These are phyloP conservation scores for Dendrolimus houi DNA, from an alignment of 2,888 invertebrate species.

Conservation along the genomic window DNA sequence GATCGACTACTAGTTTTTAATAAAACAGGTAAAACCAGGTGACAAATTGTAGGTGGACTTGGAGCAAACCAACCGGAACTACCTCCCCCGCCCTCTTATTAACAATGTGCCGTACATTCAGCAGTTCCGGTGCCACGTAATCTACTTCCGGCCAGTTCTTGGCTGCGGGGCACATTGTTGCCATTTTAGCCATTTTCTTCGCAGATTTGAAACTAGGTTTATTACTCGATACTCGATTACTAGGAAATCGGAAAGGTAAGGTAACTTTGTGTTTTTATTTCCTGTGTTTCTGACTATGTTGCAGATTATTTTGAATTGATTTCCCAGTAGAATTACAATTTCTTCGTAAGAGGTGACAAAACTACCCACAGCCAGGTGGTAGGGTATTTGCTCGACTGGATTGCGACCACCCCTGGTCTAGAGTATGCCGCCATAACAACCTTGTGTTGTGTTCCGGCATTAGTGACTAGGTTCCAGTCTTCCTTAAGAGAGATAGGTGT, in stretches of 20 bases:
- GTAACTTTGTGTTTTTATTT: background rate
- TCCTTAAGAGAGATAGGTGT: too few species aligned
- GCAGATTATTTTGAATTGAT: too few species aligned
- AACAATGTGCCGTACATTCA: slow-evolving; percentile 50
- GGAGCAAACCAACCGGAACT: background rate
- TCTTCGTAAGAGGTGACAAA: too few species aligned
- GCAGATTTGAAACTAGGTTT: background rate
- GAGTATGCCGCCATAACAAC: too few species aligned
- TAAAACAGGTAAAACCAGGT: background rate
- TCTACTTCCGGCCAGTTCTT: slow-evolving; percentile 37
- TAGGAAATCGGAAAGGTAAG: background rate
- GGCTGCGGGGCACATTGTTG: slow-evolving; percentile 14
- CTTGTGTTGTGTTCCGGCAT: too few species aligned
- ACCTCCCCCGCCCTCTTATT: slow-evolving; percentile 32
- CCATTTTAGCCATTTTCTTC: slow-evolving; percentile 5
- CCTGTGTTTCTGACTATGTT: background rate
- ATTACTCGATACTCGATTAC: background rate
- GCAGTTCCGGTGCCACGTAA: slow-evolving; percentile 39
- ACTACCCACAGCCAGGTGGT: too few species aligned
- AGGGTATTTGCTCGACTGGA: too few species aligned
- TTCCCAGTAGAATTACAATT: too few species aligned
- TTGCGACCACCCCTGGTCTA: too few species aligned
- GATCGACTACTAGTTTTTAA: too few species aligned
- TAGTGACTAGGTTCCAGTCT: too few species aligned
- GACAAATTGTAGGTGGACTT: background rate